These are phyloP conservation scores for Invenusta paracnida DNA, from an alignment of 2,888 invertebrate genomes.

Conservation along the genomic window DNA sequence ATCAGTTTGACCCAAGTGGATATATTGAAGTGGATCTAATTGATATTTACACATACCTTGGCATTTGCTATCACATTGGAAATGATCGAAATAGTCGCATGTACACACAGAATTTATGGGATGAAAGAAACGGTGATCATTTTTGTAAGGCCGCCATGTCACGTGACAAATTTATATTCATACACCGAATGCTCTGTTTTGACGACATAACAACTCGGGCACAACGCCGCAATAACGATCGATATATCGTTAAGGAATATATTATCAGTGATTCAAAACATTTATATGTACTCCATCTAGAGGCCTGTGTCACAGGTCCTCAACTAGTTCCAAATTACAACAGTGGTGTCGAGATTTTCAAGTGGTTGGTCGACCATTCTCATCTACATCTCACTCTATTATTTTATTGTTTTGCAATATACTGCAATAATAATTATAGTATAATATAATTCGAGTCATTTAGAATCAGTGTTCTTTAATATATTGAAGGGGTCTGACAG, in stretches of 20 bases:
- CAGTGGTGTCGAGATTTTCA: background rate
- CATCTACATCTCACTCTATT: too few species aligned
- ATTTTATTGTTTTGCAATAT: background rate
- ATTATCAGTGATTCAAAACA: background rate
- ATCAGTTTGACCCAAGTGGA: conserved; percentile 15
- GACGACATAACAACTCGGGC: conserved; percentile 17
- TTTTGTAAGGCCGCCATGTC: conserved; percentile 24
- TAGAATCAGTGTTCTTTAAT: background rate
- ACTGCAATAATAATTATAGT: background rate
- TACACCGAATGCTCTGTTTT: conserved; percentile 8
- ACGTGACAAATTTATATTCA: conserved; percentile 1
- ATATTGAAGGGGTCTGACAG: background rate
- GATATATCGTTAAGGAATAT: background rate
- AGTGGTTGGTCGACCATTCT: background rate
- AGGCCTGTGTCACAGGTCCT: background rate
- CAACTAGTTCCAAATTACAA: background rate
- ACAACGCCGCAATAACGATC: background rate
- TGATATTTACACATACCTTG: conserved; percentile 10
- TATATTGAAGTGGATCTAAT: conserved; percentile 17
- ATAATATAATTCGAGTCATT: too few species aligned
- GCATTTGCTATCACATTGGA: conserved; percentile 16
- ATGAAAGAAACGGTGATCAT: background rate
- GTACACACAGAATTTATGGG: conserved; percentile 16
- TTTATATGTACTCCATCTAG: background rate
- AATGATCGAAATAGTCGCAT: background rate